Percentiles rank a stretch among this genome's conserved stretches.
These are phyloP conservation scores for Drosophila flavopinicola DNA, from an alignment of 2,888 invertebrate species.

Conservation along the genomic window DNA sequence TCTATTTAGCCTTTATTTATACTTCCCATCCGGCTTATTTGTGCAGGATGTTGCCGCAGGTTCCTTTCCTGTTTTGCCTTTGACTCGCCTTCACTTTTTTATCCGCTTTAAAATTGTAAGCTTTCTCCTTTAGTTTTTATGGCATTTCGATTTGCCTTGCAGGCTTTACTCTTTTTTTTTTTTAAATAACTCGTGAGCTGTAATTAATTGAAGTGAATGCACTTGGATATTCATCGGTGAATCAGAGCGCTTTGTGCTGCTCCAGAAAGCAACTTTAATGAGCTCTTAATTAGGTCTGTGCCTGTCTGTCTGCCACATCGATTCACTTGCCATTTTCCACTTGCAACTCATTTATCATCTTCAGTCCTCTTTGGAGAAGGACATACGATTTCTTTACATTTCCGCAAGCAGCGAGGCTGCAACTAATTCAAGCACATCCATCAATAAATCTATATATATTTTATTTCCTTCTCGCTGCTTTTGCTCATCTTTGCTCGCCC, in stretches of 20 bases:
- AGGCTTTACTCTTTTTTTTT: background rate
- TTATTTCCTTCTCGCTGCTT: conserved; percentile 2
- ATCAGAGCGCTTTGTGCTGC: background rate
- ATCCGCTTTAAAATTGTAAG: conserved; percentile 28
- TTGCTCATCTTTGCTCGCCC: conserved; percentile 51
- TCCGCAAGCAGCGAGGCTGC: background rate
- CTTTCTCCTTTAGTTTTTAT: background rate
- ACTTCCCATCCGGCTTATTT: conserved; percentile 66
- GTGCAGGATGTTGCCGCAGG: conserved; percentile 60
- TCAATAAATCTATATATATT: conserved; percentile 21
- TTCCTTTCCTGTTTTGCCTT: conserved; percentile 26
- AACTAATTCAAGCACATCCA: conserved; percentile 32
- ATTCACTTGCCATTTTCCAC: conserved; percentile 18
- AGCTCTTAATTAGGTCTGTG: conserved; percentile 47
- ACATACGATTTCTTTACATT: conserved; percentile 29
- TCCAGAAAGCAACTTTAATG: conserved; percentile 35
- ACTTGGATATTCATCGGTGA: conserved; percentile 21
- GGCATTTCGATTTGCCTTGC: conserved; percentile 2
- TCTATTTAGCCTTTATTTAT: conserved; percentile 64
- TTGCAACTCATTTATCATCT: conserved; percentile 37
- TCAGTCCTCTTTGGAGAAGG: conserved; percentile 21
- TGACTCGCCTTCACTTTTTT: conserved; percentile 5
- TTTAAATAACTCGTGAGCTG: background rate
- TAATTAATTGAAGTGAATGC: conserved; percentile 57
- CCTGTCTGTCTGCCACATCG: conserved; percentile 30